phyloP scores from a whole-genome alignment of 2,888 invertebrate species.

The Norana najaformis region DNA sequence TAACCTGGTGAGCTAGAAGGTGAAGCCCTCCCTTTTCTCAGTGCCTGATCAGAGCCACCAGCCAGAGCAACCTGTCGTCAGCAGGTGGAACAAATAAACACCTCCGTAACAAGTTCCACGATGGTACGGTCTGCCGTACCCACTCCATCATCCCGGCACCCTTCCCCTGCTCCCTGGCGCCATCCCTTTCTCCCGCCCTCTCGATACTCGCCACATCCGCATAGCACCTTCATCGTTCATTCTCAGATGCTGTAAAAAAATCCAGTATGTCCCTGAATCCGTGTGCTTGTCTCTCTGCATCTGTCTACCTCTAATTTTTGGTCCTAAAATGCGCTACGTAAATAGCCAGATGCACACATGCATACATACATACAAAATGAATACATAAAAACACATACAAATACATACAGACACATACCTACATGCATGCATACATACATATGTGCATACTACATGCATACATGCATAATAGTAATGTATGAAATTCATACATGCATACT shows the following conservation, averaged over 20 bases:
- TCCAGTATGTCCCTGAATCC: not conserved
- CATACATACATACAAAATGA: not conserved
- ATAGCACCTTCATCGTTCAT: not conserved
- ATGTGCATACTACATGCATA: too few relatives aligned
- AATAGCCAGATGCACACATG: not conserved
- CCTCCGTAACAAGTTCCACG: not conserved
- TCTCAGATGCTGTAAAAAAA: not conserved
- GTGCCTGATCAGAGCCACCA: too few relatives aligned
- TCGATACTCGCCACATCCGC: not conserved
- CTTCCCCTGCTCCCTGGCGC: not conserved
- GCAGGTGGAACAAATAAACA: not conserved
- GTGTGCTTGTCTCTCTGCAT: not conserved
- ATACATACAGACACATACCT: too few relatives aligned
- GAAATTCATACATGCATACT: too few relatives aligned
- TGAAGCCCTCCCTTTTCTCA: too few relatives aligned
- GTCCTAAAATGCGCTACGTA: too few relatives aligned
- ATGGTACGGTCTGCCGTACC: not conserved
- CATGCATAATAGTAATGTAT: too few relatives aligned
- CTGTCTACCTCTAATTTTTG: not conserved
- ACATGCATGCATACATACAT: too few relatives aligned
- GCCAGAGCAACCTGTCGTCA: conserved; percentile 5
- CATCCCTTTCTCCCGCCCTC: not conserved
- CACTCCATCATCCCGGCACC: not conserved
- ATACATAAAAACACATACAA: too few relatives aligned
- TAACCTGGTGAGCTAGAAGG: too few relatives aligned